These are phyloP conservation scores for Pelmatolapia mariae DNA, from an alignment of 2,113 vertebrate species.

Conservation along the genomic window DNA sequence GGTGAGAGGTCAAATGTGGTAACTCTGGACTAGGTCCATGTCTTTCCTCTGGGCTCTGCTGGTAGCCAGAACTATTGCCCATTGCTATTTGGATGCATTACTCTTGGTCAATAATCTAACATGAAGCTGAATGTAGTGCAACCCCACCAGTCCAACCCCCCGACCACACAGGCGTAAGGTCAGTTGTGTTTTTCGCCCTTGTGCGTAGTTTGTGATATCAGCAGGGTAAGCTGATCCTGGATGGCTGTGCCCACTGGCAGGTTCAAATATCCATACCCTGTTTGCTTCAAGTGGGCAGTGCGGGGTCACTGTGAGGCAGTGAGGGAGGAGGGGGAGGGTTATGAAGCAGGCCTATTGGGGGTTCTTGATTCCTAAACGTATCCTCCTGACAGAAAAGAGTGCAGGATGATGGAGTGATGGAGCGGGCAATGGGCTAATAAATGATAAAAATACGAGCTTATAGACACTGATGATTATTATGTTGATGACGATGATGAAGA, in stretches of 20 bases:
- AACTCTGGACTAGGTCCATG: constrained; percentile 33
- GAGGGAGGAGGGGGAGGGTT: neutral
- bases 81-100: constrained; percentile 38
- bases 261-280: neutral
- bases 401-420: constrained; percentile 12
- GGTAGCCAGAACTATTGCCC: constrained; percentile 11
- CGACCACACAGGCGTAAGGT: constrained; percentile 9
- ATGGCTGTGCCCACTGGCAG: constrained; percentile 4
- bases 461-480: constrained; percentile 62
- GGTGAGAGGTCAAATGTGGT: constrained; percentile 61
- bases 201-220: neutral
- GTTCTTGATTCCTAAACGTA: neutral
- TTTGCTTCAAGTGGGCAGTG: constrained; percentile 11
- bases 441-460: constrained; percentile 53
- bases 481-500: constrained; percentile 67
- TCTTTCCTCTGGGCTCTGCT: constrained; percentile 55
- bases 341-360: neutral
- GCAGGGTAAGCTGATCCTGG: constrained; percentile 21
- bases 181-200: constrained; percentile 26
- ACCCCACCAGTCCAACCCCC: neutral
- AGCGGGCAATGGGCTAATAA: constrained; percentile 5
- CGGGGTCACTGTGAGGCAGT: constrained; percentile 14
- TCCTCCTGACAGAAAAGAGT: neutral
- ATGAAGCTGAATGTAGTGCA: constrained; percentile 31
- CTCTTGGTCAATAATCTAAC: constrained; percentile 55